Base-by-base conservation (phyloP, 2,888 invertebrate genomes). In the Ennomos quercinarius region DNA sequence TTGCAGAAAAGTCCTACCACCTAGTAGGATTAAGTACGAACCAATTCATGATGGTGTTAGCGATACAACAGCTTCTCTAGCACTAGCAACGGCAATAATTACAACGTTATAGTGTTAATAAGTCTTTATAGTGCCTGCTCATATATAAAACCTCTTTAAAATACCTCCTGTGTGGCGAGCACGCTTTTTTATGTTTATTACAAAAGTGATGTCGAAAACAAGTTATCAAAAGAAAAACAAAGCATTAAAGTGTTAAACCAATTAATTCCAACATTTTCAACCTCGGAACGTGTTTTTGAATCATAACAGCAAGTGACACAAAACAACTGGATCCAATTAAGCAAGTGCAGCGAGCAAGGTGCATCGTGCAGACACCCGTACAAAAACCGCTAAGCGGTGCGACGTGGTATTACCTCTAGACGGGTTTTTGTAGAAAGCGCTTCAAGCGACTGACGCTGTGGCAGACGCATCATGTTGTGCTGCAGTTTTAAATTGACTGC, bases 351-450 rank as follows among this genome's bases (percentile, higher is more conserved):
- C 42, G 35, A 36, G 42, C 39, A 27, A 40, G 40, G 48, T 43
- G 43, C 43, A 38, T 17, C 43, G 42, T 10, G 38, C 49, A 44
- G 44, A 49, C 44, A 56, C 39, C 37, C 36, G 11, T n/a, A 47
- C 41, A 56, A 56, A 49, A 56, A 56, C 48, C 8, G 38, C 39
- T 6, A 44, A 60, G 61, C 57, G 57, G 10, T 39, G 45, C 6
- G 34, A 9, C 44, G 47, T n/a, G 8, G 2, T 10, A 45, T 40
- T 8, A 17, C n/a, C 13, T 17, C 47, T 54, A 54, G 53, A 64
- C 64, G 44, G 10, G 41, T 51, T 57, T 50, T 59, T 51, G 61
- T 48, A 4, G 44, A 53, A 41, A 62, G 57, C 57, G 59, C 54
- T 59, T 51, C 51, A 59, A 64, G 58, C 64, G 17, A 52, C 53